Conservation (phyloP, 2,113 vertebrate species). For the Chaetura pelagica region DNA sequence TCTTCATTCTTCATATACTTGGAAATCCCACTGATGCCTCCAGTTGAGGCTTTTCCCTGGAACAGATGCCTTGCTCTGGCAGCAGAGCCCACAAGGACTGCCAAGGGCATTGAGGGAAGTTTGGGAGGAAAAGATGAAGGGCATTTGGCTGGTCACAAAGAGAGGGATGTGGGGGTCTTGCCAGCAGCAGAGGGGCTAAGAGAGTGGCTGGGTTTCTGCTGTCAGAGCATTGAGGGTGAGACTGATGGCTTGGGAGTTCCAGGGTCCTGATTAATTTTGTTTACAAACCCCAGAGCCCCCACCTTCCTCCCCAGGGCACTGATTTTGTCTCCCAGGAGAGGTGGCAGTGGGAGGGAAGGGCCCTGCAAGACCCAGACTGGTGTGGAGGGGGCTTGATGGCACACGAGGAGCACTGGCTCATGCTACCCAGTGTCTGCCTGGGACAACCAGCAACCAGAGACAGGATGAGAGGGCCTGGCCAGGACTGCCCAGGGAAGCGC, state of each 20-base stretch:
- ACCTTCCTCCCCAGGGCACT: not conserved
- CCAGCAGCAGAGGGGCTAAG: constrained; percentile 27
- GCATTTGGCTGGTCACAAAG: not conserved
- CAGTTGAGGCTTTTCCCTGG: not conserved
- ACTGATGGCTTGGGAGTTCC: not conserved
- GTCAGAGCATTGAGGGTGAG: accelerated
- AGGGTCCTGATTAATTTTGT: not conserved
- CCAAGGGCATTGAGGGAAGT: not conserved
- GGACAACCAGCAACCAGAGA: too few species aligned
- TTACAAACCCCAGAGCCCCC: not conserved
- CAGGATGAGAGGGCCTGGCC: too few species aligned
- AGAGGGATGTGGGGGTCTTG: constrained; percentile 35
- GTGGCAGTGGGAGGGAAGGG: not conserved
- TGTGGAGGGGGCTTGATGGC: not conserved
- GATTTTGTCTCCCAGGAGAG: not conserved
- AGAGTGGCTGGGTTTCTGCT: not conserved
- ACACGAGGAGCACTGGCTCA: not conserved
- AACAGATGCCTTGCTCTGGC: constrained; percentile 31
- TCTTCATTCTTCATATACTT: not conserved
- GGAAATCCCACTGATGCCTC: not conserved
- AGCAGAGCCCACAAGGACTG: not conserved
- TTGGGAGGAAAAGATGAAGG: not conserved
- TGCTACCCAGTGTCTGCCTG: accelerated
- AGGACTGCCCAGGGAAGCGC: too few species aligned
- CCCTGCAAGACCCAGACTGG: not conserved